Conservation (phyloP, 2,113 vertebrate species). For the Urocolius indicus region DNA sequence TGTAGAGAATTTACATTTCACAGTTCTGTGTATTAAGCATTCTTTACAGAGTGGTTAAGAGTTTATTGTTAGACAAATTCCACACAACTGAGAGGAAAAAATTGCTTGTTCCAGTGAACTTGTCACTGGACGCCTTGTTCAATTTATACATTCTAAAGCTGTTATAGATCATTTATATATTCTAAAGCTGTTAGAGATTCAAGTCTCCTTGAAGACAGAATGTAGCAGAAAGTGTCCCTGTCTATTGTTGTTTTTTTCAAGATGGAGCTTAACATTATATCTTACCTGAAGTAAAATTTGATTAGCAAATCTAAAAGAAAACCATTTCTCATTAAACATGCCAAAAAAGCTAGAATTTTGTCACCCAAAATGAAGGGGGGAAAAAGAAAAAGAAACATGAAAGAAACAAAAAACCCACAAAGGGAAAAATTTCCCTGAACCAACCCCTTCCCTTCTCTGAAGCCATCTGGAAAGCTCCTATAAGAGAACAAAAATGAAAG, state of each 20-base stretch:
- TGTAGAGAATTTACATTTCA: constrained; percentile 13
- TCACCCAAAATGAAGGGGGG: fast-evolving
- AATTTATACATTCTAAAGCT: constrained; percentile 24
- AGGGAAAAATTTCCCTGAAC: background rate
- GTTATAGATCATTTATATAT: background rate
- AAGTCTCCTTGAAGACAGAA: constrained; percentile 11
- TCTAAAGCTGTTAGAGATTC: constrained; percentile 21
- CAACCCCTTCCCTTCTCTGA: fast-evolving
- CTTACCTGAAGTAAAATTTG: background rate
- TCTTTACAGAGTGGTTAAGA: constrained; percentile 43
- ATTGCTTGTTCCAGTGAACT: background rate
- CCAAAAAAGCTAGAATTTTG: fast-evolving
- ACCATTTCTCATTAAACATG: background rate
- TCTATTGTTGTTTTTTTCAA: background rate
- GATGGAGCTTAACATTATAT: background rate
- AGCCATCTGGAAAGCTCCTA: background rate
- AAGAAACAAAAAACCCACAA: background rate
- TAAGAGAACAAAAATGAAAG: background rate
- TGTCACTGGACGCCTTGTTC: background rate
- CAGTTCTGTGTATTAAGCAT: background rate
- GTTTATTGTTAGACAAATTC: constrained; percentile 44
- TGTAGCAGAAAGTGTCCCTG: background rate
- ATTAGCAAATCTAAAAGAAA: background rate
- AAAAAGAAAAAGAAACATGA: fast-evolving
- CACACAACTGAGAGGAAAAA: background rate